Evolutionary conservation across 2,113 vertebrate species (phyloP).

Genomic region (Archilochus colubris): DNA sequence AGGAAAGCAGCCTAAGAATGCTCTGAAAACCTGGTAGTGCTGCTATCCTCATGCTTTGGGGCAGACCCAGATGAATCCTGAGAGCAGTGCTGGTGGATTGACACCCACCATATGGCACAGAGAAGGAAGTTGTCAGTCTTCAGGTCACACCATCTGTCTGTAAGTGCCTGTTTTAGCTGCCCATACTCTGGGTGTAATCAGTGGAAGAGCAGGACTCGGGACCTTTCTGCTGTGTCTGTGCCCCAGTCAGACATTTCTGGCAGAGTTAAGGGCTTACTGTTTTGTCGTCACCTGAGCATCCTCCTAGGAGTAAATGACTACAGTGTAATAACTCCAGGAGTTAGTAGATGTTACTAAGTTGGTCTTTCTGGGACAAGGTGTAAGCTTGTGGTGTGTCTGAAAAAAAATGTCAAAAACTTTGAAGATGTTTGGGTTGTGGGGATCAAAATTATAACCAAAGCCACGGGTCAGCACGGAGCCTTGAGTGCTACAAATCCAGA

Average conservation of each 20-base stretch:
- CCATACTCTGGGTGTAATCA: not conserved
- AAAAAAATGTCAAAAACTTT: not conserved
- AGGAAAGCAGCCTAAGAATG: not conserved
- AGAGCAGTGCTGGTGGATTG: not conserved
- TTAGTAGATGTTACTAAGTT: not conserved
- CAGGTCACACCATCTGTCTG: not conserved
- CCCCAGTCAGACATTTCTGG: not conserved
- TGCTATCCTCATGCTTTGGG: not conserved
- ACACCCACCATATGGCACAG: not conserved
- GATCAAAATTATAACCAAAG: not conserved
- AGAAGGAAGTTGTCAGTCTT: not conserved
- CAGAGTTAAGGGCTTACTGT: not conserved
- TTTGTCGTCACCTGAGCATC: not conserved
- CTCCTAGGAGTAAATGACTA: not conserved
- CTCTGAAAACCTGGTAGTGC: not conserved
- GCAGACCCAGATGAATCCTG: not conserved
- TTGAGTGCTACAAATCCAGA: not conserved
- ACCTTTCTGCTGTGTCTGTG: not conserved
- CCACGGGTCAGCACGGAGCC: not conserved
- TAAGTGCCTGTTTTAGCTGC: not conserved
- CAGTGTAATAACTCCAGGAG: not conserved
- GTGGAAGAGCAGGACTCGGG: not conserved
- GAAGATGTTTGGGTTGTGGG: not conserved
- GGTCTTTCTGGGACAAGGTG: not conserved
- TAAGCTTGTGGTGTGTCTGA: not conserved